Base-by-base conservation (phyloP, 2,888 invertebrate genomes). In the Campoplex capitator region DNA sequence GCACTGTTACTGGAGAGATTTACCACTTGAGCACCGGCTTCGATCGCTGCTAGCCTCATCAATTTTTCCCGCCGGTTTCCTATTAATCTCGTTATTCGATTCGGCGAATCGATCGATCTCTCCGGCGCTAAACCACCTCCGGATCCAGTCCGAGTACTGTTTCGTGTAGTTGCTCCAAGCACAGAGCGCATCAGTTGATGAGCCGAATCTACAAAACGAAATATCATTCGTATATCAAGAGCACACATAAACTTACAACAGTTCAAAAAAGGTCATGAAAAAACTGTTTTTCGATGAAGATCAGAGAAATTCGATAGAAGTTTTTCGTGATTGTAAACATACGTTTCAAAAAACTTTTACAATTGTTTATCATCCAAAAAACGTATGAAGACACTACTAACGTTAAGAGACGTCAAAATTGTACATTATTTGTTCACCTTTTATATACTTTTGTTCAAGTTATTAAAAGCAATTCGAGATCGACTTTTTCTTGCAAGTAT, bases 1-100 rank as follows among this genome's bases (percentile, higher is more conserved):
- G 76, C 56, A 3, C 67, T 32, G 8, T 45, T 58, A 2, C 62
- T 23, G 11, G 68, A 38, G 6, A 83, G 56, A 58, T 78, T 71
- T 0, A 86, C 73, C n/a, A 85, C 83, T 42, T 83, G 83, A 1
- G 90, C 83, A 3, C 89, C 91, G 56, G 90, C 90, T 71, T 93
- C 93, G 80, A 92, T 88, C 0, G 92, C 91, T 9, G 97, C 96
- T 90, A 96, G 94, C 86, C 96, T 96, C 75, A 96, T 95, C 58
- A 97, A 95, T 81, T 97, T 96, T 70, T 96, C 95, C 75, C 97
- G 96, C 81, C 97, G 96, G 88, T 97, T 96, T 3, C 97, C 96
- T 82, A 97, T 97, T 74, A 97, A 94, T 89, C 97, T 96, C 32
- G 97, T 97, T 91, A 97, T 96, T 87, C 97, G 95, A 93, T 97